Evolutionary conservation across 1,140 invertebrate genomes (phyloP).

Genomic region (Trigoniulus corallinus): DNA sequence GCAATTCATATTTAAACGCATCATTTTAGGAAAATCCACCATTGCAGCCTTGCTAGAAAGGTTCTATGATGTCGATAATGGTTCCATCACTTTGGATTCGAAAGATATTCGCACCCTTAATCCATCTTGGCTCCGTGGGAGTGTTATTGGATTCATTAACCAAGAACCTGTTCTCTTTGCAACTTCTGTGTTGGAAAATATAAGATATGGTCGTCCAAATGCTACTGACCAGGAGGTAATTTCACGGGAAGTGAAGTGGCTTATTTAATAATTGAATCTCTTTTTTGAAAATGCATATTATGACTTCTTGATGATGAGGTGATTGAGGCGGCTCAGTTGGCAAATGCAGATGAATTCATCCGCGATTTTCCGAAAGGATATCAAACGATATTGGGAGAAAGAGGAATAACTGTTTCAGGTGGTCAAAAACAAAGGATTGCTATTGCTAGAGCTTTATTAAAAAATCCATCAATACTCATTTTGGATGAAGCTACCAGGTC

Average conservation of each 20-base stretch:
- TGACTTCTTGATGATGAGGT: constrained; percentile 29
- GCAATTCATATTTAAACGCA: neutral
- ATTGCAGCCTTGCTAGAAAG: constrained; percentile 69
- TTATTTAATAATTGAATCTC: neutral
- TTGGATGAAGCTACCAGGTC: constrained; percentile 86
- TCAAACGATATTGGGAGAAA: constrained; percentile 70
- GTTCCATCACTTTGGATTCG: constrained; percentile 61
- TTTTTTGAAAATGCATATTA: constrained; percentile 14
- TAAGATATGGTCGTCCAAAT: constrained; percentile 58
- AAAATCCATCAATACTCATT: constrained; percentile 68
- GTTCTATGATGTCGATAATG: constrained; percentile 68
- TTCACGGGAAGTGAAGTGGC: neutral
- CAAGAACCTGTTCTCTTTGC: constrained; percentile 89
- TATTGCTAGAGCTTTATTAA: constrained; percentile 71
- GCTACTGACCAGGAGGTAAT: constrained; percentile 43
- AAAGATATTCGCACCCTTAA: constrained; percentile 54
- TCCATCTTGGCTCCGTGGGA: constrained; percentile 65
- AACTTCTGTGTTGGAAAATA: constrained; percentile 82
- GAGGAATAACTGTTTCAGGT: constrained; percentile 72
- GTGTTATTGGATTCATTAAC: constrained; percentile 71
- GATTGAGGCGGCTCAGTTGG: constrained; percentile 56
- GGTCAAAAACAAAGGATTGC: constrained; percentile 84
- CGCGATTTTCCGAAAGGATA: constrained; percentile 65
- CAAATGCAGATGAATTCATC: constrained; percentile 86
- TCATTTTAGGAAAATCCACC: constrained; percentile 57